Evolutionary conservation across 1,140 invertebrate species (phyloP), one percentile per base, ranked within the genome.

Genomic region (Lysiphlebus fabarum): DNA sequence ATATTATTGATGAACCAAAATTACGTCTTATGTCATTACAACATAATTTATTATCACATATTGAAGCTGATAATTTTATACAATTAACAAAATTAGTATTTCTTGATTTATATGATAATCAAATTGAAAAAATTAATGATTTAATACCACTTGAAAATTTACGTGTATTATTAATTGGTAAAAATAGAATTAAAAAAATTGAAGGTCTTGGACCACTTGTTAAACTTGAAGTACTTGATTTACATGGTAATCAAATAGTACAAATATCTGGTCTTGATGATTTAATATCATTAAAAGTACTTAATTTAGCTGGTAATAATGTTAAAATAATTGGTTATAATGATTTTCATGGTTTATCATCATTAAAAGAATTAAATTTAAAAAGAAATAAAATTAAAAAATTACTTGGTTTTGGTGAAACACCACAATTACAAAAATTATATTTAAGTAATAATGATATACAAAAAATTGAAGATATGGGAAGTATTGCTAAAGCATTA

Each of bases 91-190:
- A 90, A 74, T 77, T 95, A 44, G 92, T 97, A 34, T 95, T 95
- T 71, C 84, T 97, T 47, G 94, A 97, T 76, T 79, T 97, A 5
- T 96, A 96, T 76, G 91, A 95, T 75, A 97, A 97, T 79, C 91
- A 95, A 75, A 87, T 97, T 42, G 92, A 95, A 59, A 87, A 86
- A 69, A 89, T 96, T 50, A 84, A 84, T 44, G 89, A 85, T 59
- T 79, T 96, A 38, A 86, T 89, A 62, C 80, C 83, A 48, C 81
- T 95, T 7, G 85, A 85, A 48, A 90, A 88, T 70, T 80, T 96
- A 8, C 79, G 92, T 65, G 92, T 96, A 6, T 80, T 96, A 48
- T 83, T 96, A 59, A 83, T 96, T 68, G 93, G 93, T 7, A 96
- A 95, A 79, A 95, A 96, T 76, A 87, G 90, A 79, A 76, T 84